A percentile compares a stretch with the other conserved stretches of the same genome.
Conservation (phyloP, 92 coral and sea anemone species). For the Muricea muricata region DNA sequence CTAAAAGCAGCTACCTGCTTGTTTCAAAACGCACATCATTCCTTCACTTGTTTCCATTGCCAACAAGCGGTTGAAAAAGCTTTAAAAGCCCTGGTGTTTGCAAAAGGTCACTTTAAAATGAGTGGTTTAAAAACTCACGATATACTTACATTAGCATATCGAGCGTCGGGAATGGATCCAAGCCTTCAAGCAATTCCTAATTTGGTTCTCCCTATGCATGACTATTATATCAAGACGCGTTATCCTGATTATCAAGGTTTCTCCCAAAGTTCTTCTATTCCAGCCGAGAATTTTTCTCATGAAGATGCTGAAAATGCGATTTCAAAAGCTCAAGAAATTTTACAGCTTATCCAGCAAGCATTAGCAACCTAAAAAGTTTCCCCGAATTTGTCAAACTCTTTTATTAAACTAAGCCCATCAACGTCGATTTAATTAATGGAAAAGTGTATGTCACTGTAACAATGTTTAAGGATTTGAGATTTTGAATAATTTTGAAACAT, state of each 20-base stretch:
- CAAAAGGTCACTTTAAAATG: slow-evolving; percentile 30
- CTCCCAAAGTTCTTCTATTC: not conserved
- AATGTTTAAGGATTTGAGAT: no score
- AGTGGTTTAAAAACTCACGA: slow-evolving; percentile 12
- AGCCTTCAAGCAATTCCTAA: not conserved
- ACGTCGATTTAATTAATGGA: no score
- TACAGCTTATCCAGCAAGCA: slow-evolving; percentile 14
- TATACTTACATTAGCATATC: slow-evolving; percentile 10
- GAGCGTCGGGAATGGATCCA: slow-evolving; percentile 7
- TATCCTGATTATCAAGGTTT: slow-evolving; percentile 17
- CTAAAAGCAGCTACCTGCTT: slow-evolving; percentile 71
- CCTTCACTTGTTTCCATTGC: slow-evolving; percentile 84
- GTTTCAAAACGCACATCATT: slow-evolving; percentile 59
- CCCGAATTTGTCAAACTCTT: no score
- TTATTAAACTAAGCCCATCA: no score
- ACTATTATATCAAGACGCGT: slow-evolving; percentile 27
- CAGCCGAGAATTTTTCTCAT: not conserved
- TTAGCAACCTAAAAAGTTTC: not conserved
- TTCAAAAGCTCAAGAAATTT: slow-evolving; percentile 11
- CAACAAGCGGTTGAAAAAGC: slow-evolving; percentile 89
- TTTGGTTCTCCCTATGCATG: not conserved
- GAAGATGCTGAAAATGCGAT: slow-evolving; percentile 7
- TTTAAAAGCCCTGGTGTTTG: slow-evolving; percentile 78
- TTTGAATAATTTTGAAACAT: not conserved
- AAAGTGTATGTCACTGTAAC: no score